phyloP scores from a whole-genome alignment of 2,113 vertebrate species.

The Brachyhypopomus gauderio region DNA sequence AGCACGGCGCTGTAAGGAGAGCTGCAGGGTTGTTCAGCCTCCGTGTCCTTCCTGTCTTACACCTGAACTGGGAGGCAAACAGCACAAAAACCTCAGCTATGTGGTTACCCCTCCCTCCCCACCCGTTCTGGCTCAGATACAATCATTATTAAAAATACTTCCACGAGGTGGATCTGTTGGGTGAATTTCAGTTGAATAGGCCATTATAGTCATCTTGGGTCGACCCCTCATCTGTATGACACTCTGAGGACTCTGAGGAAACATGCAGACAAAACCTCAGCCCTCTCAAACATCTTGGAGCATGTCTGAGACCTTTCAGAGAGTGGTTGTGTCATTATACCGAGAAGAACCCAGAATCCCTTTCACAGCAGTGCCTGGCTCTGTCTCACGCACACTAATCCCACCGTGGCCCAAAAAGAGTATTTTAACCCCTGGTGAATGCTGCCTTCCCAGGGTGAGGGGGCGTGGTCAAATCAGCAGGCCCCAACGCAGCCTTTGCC shows the following conservation, averaged over 20 bases:
- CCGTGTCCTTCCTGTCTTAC: neutral
- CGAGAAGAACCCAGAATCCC: conserved; percentile 41
- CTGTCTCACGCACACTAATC: conserved; percentile 47
- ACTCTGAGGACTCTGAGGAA: no score
- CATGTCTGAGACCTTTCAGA: neutral
- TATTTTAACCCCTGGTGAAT: conserved; percentile 41
- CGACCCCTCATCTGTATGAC: no score
- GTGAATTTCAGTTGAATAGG: no score
- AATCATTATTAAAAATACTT: no score
- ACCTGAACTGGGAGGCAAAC: neutral
- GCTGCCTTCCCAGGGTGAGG: conserved; percentile 34
- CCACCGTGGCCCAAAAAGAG: conserved; percentile 40
- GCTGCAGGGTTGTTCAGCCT: neutral
- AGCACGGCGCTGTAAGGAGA: no score
- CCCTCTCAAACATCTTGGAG: no score
- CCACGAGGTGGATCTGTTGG: no score
- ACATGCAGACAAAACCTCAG: no score
- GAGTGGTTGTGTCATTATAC: conserved; percentile 28
- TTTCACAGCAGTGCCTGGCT: conserved; percentile 32
- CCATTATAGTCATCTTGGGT: no score
- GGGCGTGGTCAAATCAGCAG: conserved; percentile 32
- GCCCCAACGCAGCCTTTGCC: conserved; percentile 14
- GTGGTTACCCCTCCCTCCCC: no score
- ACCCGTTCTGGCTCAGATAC: no score
- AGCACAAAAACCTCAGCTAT: no score